phyloP scores from a whole-genome alignment of 2,797 vertebrate species.

The Arnoldichthys spilopterus region DNA sequence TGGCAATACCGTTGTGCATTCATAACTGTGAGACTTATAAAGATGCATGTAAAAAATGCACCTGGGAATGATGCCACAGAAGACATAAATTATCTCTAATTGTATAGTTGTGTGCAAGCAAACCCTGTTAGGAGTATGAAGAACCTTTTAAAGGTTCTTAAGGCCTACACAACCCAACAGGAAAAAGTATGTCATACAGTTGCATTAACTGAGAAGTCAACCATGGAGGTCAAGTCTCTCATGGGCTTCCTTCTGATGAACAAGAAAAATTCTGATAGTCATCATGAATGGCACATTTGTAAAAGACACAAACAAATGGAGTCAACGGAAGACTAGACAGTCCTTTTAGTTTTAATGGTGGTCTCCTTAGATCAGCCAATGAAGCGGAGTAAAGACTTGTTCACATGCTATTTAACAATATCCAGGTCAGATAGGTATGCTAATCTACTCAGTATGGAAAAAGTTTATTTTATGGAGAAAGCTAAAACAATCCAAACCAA shows the following conservation, averaged over 20 bases:
- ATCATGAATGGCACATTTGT: slow-evolving; percentile 74
- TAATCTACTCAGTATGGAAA: slow-evolving; percentile 80
- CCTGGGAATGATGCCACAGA: neutral
- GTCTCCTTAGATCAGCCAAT: slow-evolving; percentile 65
- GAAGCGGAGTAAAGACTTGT: slow-evolving; percentile 71
- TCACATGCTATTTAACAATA: slow-evolving; percentile 80
- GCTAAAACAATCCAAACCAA: slow-evolving; percentile 78
- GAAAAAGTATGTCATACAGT: neutral
- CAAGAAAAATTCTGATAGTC: slow-evolving; percentile 69
- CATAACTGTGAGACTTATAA: neutral
- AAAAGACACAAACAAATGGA: slow-evolving; percentile 73
- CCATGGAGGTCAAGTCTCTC: slow-evolving; percentile 57
- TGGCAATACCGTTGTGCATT: slow-evolving; percentile 15
- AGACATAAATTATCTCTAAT: too few relatives aligned
- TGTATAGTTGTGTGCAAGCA: too few relatives aligned
- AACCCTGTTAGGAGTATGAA: too few relatives aligned
- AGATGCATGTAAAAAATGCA: neutral
- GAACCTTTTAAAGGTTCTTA: neutral
- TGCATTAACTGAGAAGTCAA: slow-evolving; percentile 28
- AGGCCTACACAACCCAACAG: too few relatives aligned
- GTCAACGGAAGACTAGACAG: slow-evolving; percentile 65
- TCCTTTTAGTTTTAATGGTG: slow-evolving; percentile 69
- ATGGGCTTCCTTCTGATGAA: slow-evolving; percentile 62
- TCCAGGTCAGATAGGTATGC: slow-evolving; percentile 74
- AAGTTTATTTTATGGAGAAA: slow-evolving; percentile 76